phyloP scores from a whole-genome alignment of 2,888 invertebrate genomes.

The Monoplex corrugatus region DNA sequence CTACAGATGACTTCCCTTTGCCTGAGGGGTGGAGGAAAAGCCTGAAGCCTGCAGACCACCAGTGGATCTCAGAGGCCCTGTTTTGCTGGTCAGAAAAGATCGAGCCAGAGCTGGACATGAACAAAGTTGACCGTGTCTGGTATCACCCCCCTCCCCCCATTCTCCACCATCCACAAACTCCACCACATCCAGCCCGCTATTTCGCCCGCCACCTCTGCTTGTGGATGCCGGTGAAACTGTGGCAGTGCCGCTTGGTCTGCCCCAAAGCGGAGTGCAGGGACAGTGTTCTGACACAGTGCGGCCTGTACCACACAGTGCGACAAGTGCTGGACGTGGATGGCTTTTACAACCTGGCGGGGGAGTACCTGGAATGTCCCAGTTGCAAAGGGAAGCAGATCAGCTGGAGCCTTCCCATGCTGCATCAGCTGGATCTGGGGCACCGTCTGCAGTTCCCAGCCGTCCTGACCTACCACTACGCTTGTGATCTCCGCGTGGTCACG shows the following conservation, averaged over 20 bases:
- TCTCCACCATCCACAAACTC: background rate
- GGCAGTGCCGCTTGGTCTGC: background rate
- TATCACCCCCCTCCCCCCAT: background rate
- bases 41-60: background rate
- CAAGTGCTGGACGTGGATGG: background rate
- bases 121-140: background rate
- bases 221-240: constrained; percentile 12
- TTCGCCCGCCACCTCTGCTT: background rate
- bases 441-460: background rate
- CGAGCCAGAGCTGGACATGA: background rate
- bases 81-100: background rate
- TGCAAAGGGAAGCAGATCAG: background rate
- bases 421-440: too few species aligned
- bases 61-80: background rate
- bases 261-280: background rate
- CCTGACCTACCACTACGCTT: background rate
- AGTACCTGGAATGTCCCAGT: constrained; percentile 14
- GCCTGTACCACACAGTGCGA: background rate
- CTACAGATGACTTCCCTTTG: too few species aligned
- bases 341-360: background rate
- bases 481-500: background rate
- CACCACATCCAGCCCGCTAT: background rate
- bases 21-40: background rate
- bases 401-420: too few species aligned
- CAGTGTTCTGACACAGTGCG: background rate